Conservation (phyloP, 1,140 invertebrate species). For the Ericerus pela region DNA sequence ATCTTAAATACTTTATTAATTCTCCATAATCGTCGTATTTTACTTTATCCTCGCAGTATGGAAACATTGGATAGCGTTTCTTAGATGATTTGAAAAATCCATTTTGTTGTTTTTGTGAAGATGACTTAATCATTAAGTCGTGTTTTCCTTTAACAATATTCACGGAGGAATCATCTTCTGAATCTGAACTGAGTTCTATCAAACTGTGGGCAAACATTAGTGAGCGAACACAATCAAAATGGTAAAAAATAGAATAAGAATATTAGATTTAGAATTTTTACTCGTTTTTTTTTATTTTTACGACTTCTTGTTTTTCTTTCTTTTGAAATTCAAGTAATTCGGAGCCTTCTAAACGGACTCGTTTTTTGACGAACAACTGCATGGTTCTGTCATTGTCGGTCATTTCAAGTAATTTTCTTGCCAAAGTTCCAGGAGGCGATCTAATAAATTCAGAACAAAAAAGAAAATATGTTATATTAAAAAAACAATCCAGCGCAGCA, state of each 20-base stretch:
- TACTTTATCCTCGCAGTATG: conserved; percentile 81
- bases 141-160: conserved; percentile 60
- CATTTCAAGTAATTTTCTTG: conserved; percentile 64
- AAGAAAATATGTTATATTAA: background rate
- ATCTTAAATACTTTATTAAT: conserved; percentile 48
- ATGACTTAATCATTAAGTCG: conserved; percentile 76
- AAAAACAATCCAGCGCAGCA: background rate
- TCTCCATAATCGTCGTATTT: conserved; percentile 92
- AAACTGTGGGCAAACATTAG: conserved; percentile 13
- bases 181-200: conserved; percentile 48
- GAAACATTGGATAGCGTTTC: conserved; percentile 93
- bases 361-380: conserved; percentile 56
- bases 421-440: conserved; percentile 67
- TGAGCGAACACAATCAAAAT: conserved; percentile 15
- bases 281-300: conserved; percentile 29
- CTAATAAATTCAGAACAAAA: conserved; percentile 30
- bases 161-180: conserved; percentile 67
- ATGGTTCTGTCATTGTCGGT: conserved; percentile 53
- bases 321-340: conserved; percentile 83
- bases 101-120: conserved; percentile 38
- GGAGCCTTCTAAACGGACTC: conserved; percentile 69
- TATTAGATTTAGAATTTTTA: conserved; percentile 2
- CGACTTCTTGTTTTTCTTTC: conserved; percentile 32
- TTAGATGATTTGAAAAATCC: conserved; percentile 86
- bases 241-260: conserved; percentile 3